Evolutionary conservation across 2,797 vertebrate species (phyloP), one percentile per base, ranked within the genome.

Genomic region (Pampus argenteus): DNA sequence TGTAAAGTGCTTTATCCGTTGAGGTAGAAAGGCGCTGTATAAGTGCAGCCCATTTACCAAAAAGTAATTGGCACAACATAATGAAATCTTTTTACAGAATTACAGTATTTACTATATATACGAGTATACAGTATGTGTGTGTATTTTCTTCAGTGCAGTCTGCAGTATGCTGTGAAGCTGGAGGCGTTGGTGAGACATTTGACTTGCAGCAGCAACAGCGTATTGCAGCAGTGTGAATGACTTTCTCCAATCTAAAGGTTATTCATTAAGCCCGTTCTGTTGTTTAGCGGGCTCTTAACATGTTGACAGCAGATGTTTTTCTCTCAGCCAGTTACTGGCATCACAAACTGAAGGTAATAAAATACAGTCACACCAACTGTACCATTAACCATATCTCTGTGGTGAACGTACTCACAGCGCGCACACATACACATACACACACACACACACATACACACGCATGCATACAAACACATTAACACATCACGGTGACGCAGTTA

Each of bases 241-340:
- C 74, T 67, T 66, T 79, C 45, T 81, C 14, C 48, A 36, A 20
- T 59, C 20, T 60, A 50, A 67, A 71, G 76, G 65, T 79, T 78
- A 51, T 74, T 79, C 70, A 73, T 71, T 78, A 64, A 40, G 44
- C 2, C 15, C 70, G 55, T 61, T 36, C 51, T 23, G 23, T 45
- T 62, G 51, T 59, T 59, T 45, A 17, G 23, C 48, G 34, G 5
- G 49, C 26, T 81, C 28, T 36, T 56, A 70, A 80, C 88, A 89
- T 88, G 76, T 88, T 90, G 89, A 74, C 69, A 28, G 73, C 91
- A 93, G 85, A 91, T 88, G 90, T 83, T 54, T 40, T 54, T 56
- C 71, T 71, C 72, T 67, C 74, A 67, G 71, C 54, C 71, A 51
- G 67, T 88, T 88, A 79, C 85, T 85, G 86, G 87, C 80, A 89